A percentile compares a stretch with the other conserved stretches of the same genome.
Conservation (phyloP, 2,888 invertebrate genomes). For the Schizaphis graminum region DNA sequence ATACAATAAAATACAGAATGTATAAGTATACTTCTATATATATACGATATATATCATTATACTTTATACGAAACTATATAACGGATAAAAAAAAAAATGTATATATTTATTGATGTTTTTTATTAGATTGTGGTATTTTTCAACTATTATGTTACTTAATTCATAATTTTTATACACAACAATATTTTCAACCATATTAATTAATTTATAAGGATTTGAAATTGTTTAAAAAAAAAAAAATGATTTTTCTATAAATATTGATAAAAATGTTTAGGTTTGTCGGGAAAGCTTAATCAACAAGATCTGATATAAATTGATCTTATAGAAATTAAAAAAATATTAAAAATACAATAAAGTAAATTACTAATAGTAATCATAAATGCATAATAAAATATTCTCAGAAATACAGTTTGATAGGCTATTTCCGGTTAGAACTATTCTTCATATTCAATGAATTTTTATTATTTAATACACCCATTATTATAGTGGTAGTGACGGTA, state of each 20-base stretch:
- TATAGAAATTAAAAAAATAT: not conserved
- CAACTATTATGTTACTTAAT: not conserved
- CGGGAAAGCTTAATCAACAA: not conserved
- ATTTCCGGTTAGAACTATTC: not conserved
- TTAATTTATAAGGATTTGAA: not conserved
- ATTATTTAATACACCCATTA: not conserved
- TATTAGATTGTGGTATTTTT: not conserved
- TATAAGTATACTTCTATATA: too few relatives aligned
- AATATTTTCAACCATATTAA: not conserved
- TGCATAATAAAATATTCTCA: not conserved
- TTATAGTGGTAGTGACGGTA: not conserved
- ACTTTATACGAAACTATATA: not conserved
- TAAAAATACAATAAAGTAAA: not conserved
- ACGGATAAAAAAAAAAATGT: not conserved
- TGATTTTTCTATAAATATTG: not conserved
- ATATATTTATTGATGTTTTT: not conserved
- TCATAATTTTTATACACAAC: not conserved
- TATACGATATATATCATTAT: not conserved
- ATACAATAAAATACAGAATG: not conserved
- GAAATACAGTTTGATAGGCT: not conserved
- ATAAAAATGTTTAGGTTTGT: not conserved
- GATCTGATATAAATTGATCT: not conserved
- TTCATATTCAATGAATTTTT: not conserved
- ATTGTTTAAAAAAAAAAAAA: not conserved
- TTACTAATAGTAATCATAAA: not conserved